phyloP scores from a whole-genome alignment of 2,888 invertebrate genomes.

The Rhingia campestris region DNA sequence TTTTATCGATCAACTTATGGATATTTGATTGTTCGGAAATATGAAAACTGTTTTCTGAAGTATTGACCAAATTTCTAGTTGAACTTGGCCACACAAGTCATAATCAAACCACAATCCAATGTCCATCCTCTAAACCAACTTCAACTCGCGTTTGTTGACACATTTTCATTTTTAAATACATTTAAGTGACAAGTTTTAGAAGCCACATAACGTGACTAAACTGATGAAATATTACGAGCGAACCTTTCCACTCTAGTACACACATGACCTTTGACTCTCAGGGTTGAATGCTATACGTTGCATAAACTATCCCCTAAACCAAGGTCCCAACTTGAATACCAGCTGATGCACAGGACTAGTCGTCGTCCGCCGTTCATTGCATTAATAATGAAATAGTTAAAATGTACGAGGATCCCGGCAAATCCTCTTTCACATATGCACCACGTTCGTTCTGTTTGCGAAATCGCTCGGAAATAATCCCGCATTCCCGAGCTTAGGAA shows the following conservation, averaged over 20 bases:
- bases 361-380: conserved; percentile 12
- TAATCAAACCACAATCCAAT: neutral
- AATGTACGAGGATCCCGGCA: conserved; percentile 17
- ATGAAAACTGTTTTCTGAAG: no score
- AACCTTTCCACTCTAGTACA: neutral
- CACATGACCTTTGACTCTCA: conserved; percentile 34
- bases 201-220: conserved; percentile 30
- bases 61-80: no score
- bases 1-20: no score
- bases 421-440: neutral
- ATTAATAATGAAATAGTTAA: conserved; percentile 54
- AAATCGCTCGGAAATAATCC: conserved; percentile 58
- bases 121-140: neutral
- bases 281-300: conserved; percentile 24
- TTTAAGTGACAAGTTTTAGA: conserved; percentile 18
- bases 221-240: conserved; percentile 32
- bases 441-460: neutral
- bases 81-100: no score
- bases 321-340: conserved; percentile 14
- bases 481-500: conserved; percentile 6
- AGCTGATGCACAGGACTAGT: conserved; percentile 22
- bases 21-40: neutral
- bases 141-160: neutral
- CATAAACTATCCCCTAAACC: conserved; percentile 8
- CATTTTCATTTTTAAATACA: conserved; percentile 14